Percentiles rank a stretch among this genome's conserved stretches.
Evolutionary conservation across 2,113 vertebrate species (phyloP).

Genomic region (Clarias magur): DNA sequence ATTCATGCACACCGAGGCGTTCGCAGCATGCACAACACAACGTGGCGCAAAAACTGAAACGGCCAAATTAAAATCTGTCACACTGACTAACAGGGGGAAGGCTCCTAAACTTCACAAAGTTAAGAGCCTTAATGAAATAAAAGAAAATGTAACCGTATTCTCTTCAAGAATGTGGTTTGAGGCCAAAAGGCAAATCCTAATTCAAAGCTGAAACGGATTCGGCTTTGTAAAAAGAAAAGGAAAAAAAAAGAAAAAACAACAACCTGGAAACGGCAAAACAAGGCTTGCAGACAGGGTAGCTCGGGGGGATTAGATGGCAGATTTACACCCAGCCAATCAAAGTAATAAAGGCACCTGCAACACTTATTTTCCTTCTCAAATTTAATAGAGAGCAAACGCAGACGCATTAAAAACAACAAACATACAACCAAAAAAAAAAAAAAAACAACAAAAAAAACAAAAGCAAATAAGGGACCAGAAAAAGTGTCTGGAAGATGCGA

Average conservation of each 20-base stretch:
- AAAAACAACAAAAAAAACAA: background rate
- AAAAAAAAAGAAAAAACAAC: no score
- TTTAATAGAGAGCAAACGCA: constrained; percentile 36
- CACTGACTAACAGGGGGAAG: constrained; percentile 35
- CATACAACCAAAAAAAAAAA: no score
- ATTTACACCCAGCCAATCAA: constrained; percentile 37
- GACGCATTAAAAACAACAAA: no score
- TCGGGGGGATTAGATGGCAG: constrained; percentile 33
- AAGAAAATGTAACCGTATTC: background rate
- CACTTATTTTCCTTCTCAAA: constrained; percentile 37
- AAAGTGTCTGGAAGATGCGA: constrained; percentile 31
- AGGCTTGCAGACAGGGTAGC: constrained; percentile 21
- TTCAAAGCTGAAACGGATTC: background rate
- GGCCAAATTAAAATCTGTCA: constrained; percentile 55
- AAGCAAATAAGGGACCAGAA: background rate
- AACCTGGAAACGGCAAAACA: constrained; percentile 8
- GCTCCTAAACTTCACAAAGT: constrained; percentile 45
- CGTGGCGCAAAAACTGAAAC: constrained; percentile 36
- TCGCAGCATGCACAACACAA: constrained; percentile 27
- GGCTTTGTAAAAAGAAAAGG: background rate
- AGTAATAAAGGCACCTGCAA: constrained; percentile 29
- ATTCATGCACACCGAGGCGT: constrained; percentile 52
- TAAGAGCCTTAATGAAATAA: constrained; percentile 23
- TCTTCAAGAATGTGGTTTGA: background rate
- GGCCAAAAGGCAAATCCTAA: constrained; percentile 25